phyloP scores from a whole-genome alignment of 2,113 vertebrate genomes.

The Peromyscus polionotus region DNA sequence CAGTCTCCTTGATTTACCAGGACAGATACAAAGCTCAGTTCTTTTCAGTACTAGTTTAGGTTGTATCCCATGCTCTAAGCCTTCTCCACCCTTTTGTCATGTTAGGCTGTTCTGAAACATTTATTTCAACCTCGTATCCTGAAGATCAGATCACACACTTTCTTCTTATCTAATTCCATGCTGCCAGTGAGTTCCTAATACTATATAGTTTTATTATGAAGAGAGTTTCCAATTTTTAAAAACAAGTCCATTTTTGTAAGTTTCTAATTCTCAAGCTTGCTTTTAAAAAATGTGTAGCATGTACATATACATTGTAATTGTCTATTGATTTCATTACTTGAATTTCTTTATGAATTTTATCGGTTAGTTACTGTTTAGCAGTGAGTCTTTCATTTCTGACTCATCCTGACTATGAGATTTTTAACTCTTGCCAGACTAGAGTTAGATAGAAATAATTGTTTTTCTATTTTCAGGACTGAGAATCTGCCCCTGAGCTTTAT shows the following conservation, averaged over 20 bases:
- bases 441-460: background rate
- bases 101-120: constrained; percentile 22
- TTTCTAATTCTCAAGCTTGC: constrained; percentile 28
- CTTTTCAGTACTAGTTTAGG: background rate
- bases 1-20: background rate
- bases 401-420: background rate
- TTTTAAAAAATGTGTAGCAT: background rate
- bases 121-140: background rate
- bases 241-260: background rate
- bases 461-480: background rate
- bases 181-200: background rate
- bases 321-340: constrained; percentile 33
- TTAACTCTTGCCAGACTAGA: background rate
- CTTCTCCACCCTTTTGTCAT: background rate
- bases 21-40: background rate
- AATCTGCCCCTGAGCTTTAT: background rate
- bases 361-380: background rate
- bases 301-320: background rate
- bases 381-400: background rate
- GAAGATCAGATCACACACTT: constrained; percentile 6
- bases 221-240: background rate
- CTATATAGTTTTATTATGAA: constrained; percentile 15
- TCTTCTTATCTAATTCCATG: constrained; percentile 51
- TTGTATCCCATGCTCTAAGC: background rate
- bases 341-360: constrained; percentile 14